A percentile compares a stretch with the other conserved stretches of the same genome.
Conservation (phyloP, 2,113 vertebrate genomes). For the Helogale parvula region DNA sequence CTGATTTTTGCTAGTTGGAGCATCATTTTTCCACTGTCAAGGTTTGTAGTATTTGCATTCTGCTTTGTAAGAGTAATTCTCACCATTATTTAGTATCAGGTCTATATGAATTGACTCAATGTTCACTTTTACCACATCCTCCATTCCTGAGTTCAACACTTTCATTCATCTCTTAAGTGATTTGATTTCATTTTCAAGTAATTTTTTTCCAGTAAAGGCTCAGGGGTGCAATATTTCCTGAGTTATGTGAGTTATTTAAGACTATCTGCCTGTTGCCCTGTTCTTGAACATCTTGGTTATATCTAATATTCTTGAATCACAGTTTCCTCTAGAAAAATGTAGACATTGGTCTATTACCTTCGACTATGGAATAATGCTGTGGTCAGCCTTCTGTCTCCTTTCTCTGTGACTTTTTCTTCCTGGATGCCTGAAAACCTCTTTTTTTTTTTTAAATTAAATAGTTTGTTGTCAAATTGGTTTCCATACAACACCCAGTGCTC, state of each 20-base stretch:
- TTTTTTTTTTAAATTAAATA: not conserved
- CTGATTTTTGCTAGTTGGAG: conserved; percentile 2
- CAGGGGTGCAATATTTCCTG: conserved; percentile 2
- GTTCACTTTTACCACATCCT: not conserved
- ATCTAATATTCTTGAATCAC: not conserved
- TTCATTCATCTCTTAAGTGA: conserved; percentile 38
- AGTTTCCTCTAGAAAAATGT: not conserved
- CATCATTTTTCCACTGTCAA: conserved; percentile 3
- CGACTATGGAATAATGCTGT: not conserved
- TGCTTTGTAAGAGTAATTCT: not conserved
- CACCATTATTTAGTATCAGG: not conserved
- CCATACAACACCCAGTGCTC: too few species aligned
- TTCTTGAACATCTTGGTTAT: not conserved
- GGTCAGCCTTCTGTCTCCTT: conserved; percentile 37
- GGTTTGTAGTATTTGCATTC: not conserved
- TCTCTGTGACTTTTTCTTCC: conserved; percentile 29
- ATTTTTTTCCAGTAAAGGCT: not conserved
- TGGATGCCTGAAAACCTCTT: not conserved
- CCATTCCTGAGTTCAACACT: not conserved
- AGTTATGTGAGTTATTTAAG: conserved; percentile 16
- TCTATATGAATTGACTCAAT: not conserved
- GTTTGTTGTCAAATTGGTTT: too few species aligned
- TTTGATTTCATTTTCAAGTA: conserved; percentile 51
- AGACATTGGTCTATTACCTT: not conserved
- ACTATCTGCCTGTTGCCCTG: not conserved